Base-by-base conservation (phyloP, 2,797 vertebrate species). In the Halcyon chelicuti region DNA sequence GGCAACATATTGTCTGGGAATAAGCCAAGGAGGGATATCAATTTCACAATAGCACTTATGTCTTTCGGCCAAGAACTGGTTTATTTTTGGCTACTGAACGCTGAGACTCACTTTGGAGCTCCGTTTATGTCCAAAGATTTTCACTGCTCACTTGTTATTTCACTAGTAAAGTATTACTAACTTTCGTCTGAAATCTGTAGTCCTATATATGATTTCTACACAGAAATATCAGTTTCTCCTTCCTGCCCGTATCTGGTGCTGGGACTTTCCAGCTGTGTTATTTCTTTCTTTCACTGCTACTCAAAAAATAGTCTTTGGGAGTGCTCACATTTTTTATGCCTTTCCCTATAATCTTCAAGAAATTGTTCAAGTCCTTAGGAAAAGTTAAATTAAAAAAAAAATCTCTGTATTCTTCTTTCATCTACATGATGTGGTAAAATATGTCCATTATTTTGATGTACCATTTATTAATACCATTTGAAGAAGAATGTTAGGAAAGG, bases 1-100 rank as follows among this genome's bases (percentile, higher is more conserved):
- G 98, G 98, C 98, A 99, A 99, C 98, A 98, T 99, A 99, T 99
- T 99, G 99, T 98, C 98, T 98, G 98, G 98, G 98, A 99, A 98
- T 98, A 98, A 97, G 98, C 98, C 95, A 96, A 98, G 98, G 97
- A 98, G 98, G 98, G 98, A 98, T 98, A 99, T 99, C 98, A 98
- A 98, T 99, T 99, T 98, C 97, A 97, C 98, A 98, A 98, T 98
- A 98, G 97, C 97, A 96, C 97, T 97, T 96, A 98, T 94, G 97
- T 98, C 98, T 98, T 97, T 97, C 97, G 98, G 98, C 97, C 98
- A 98, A 98, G 96, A 98, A 88, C 88, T 81, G 23, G 98, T 98
- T 98, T 98, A 98, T 98, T 98, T 98, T 97, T 97, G 97, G 98
- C 91, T 81, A 2, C 95, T 87, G 96, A 94, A 96, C 94, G 67